Percentiles rank a stretch among this genome's conserved stretches.
These are phyloP conservation scores for Pilophorus perplexus DNA, from an alignment of 2,888 invertebrate genomes.

Conservation along the genomic window DNA sequence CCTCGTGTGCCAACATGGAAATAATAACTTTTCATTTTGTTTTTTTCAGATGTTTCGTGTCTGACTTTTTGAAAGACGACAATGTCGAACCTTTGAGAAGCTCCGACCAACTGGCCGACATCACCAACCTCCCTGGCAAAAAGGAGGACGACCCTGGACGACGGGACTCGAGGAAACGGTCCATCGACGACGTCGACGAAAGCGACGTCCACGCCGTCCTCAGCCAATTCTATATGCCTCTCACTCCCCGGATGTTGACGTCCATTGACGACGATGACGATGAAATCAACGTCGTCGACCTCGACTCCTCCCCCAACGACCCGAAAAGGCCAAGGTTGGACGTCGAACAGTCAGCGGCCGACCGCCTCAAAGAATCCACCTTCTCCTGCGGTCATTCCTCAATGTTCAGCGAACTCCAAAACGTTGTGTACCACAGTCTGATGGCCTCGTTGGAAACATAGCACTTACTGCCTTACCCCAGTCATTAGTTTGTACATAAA, in stretches of 20 bases:
- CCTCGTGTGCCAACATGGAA: no score
- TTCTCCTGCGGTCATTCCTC: slow-evolving; percentile 64
- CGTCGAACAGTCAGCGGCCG: slow-evolving; percentile 44
- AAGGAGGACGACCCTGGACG: slow-evolving; percentile 43
- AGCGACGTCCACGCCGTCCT: slow-evolving; percentile 67
- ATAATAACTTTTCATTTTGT: not conserved
- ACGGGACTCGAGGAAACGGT: slow-evolving; percentile 52
- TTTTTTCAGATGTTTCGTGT: slow-evolving; percentile 43
- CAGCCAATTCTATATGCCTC: slow-evolving; percentile 69
- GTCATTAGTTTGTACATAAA: slow-evolving; percentile 39
- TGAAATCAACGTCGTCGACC: slow-evolving; percentile 53
- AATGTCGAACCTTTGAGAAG: slow-evolving; percentile 42
- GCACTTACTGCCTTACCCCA: slow-evolving; percentile 43
- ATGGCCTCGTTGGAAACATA: slow-evolving; percentile 61
- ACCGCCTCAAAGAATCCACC: slow-evolving; percentile 46
- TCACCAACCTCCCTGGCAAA: slow-evolving; percentile 49
- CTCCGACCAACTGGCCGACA: slow-evolving; percentile 48
- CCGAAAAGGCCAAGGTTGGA: slow-evolving; percentile 46
- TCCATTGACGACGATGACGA: slow-evolving; percentile 65
- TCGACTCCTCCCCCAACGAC: slow-evolving; percentile 50
- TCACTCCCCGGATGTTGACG: slow-evolving; percentile 66
- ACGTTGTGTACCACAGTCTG: slow-evolving; percentile 60
- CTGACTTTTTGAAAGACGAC: slow-evolving; percentile 48
- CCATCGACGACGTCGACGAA: slow-evolving; percentile 63
- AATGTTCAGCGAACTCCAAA: slow-evolving; percentile 62